These are phyloP conservation scores for Phrynosoma platyrhinos DNA, from an alignment of 2,113 vertebrate species.

Conservation along the genomic window DNA sequence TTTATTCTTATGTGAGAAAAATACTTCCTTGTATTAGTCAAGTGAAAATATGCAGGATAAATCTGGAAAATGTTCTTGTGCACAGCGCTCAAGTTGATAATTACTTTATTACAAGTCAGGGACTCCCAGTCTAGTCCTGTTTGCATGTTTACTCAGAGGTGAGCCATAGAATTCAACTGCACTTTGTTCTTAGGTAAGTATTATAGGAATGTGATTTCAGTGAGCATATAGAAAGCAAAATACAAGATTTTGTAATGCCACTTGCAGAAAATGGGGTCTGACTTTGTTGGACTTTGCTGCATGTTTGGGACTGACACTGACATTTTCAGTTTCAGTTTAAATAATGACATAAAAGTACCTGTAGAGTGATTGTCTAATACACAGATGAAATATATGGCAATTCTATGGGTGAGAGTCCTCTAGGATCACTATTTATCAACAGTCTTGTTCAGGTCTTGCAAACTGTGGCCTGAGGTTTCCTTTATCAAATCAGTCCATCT, in stretches of 20 bases:
- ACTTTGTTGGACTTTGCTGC: constrained; percentile 1
- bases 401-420: too few relatives aligned
- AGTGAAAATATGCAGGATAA: neutral
- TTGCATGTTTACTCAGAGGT: neutral
- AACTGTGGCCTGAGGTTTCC: too few relatives aligned
- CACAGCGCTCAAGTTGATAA: neutral
- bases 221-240: neutral
- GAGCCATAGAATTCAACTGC: neutral
- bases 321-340: neutral
- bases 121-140: neutral
- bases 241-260: neutral
- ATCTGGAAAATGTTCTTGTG: neutral
- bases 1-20: constrained; percentile 10
- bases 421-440: too few relatives aligned
- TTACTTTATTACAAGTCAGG: neutral
- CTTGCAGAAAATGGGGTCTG: neutral
- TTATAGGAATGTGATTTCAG: neutral
- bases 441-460: too few relatives aligned
- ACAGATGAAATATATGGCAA: neutral
- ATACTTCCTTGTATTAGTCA: constrained; percentile 19
- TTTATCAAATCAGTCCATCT: neutral
- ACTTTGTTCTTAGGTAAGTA: neutral
- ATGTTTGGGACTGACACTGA: neutral
- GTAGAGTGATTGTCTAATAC: neutral
- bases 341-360: neutral